phyloP scores from a whole-genome alignment of 2,888 invertebrate genomes.

The Megastigmus dorsalis region DNA sequence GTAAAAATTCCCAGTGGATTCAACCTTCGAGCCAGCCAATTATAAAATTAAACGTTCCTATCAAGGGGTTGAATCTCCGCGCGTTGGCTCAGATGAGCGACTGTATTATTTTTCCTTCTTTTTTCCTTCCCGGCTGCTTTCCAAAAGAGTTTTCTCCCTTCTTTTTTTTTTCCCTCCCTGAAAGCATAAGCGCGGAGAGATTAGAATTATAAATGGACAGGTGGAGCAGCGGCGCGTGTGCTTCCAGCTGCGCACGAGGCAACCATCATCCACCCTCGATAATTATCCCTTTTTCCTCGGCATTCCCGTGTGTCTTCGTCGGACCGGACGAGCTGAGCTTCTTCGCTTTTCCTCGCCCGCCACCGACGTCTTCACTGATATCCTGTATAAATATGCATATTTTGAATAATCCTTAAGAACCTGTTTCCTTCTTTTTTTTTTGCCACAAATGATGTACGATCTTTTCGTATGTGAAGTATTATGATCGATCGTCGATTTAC shows the following conservation, averaged over 20 bases:
- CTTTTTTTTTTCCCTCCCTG: not conserved
- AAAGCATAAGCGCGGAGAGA: conserved; percentile 17
- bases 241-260: conserved; percentile 29
- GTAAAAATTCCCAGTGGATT: not conserved
- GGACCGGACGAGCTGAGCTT: not conserved
- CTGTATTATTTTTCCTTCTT: too few species aligned
- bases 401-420: too few species aligned
- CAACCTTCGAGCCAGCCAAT: too few species aligned
- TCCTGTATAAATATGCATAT: too few species aligned
- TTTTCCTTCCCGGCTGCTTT: not conserved
- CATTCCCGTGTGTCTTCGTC: not conserved
- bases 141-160: conserved; percentile 31
- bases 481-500: too few species aligned
- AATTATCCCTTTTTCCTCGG: conserved; percentile 42
- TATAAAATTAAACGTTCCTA: conserved; percentile 13
- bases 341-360: conserved; percentile 1
- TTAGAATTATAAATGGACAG: conserved; percentile 43
- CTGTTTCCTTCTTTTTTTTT: too few species aligned
- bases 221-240: conserved; percentile 27
- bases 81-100: too few species aligned
- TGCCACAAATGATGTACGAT: too few species aligned
- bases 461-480: too few species aligned
- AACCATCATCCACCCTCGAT: conserved; percentile 4
- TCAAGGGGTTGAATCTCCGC: conserved; percentile 20
- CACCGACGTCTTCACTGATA: not conserved